phyloP scores from a whole-genome alignment of 1,140 invertebrate genomes.

The Heliconius hewitsoni region DNA sequence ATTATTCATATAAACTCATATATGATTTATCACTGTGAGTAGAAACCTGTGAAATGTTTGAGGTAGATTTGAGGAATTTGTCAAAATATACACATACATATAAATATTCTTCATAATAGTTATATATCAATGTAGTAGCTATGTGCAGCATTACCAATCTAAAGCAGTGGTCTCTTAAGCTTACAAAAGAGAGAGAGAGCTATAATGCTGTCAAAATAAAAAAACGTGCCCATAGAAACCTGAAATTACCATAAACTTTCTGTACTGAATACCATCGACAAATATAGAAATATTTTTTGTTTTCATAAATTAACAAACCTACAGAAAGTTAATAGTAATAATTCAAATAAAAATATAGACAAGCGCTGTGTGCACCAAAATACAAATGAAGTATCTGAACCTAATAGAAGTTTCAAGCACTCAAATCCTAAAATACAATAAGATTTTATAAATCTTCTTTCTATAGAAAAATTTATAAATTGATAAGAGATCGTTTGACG shows the following conservation, averaged over 20 bases:
- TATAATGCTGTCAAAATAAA: conserved; percentile 20
- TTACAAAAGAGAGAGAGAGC: neutral
- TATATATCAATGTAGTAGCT: conserved; percentile 12
- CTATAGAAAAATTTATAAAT: conserved; percentile 26
- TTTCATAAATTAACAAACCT: neutral
- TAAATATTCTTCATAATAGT: neutral
- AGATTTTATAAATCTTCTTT: conserved; percentile 20
- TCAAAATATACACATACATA: neutral
- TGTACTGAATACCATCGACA: neutral
- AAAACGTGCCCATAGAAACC: conserved; percentile 16
- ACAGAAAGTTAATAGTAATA: conserved; percentile 22
- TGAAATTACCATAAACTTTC: neutral
- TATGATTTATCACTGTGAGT: neutral
- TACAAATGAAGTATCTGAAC: conserved; percentile 3
- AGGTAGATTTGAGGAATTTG: neutral
- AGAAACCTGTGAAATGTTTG: too few species aligned
- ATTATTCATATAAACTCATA: neutral
- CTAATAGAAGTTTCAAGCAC: conserved; percentile 19
- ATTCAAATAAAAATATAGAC: neutral
- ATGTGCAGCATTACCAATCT: conserved; percentile 5
- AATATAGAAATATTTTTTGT: neutral
- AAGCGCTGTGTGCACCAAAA: conserved; percentile 10
- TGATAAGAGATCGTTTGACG: conserved; percentile 27
- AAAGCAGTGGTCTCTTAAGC: conserved; percentile 23
- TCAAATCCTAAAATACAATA: conserved; percentile 10